Base-by-base conservation (phyloP, 2,888 invertebrate genomes). In the Pomacea canaliculata region DNA sequence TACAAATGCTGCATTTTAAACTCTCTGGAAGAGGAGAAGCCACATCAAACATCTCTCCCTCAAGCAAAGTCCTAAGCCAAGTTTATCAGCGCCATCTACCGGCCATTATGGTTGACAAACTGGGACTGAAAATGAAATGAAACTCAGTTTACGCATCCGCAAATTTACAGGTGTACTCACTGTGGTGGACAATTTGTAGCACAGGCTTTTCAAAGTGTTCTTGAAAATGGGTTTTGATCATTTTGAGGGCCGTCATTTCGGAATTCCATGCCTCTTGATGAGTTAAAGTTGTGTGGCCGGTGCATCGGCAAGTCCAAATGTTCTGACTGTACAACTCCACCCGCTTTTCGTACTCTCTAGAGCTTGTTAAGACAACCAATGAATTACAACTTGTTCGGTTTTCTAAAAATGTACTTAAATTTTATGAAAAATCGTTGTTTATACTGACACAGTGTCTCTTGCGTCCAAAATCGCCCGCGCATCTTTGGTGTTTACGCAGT, bases 221-320 rank as follows among this genome's bases (percentile, higher is more conserved):
- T 8, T 87, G 86, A 78, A 90, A 90, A 76, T 88, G 86, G n/a
- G 85, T 82, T 75, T 87, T 85, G n/a, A 91, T 83, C 68, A 87
- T 83, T 73, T 89, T 85, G 46, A 85, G 82, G 1, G 87, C 87
- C 63, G 85, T 85, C 75, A 88, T 86, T 81, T 91, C 91, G 0
- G 91, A 91, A 65, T 89, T 88, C 85, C 85, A 86, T 0, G 91
- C 91, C 74, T 91, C 90, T 79, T 90, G 86, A 80, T 91, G 90
- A 0, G 90, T 91, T 67, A 91, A 80, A 76, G 89, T 89, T 19
- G 87, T 86, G 77, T 90, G 90, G 1, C 91, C 91, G 10, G 90
- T 91, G 78, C 90, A 89, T 80, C 88, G 90, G 81, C 91, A 91
- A 5, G 91, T 90, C 91, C 91, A 91, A 48, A 91, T 88, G 59